Evolutionary conservation across 2,113 vertebrate species (phyloP).

Genomic region (Oriolus oriolus): DNA sequence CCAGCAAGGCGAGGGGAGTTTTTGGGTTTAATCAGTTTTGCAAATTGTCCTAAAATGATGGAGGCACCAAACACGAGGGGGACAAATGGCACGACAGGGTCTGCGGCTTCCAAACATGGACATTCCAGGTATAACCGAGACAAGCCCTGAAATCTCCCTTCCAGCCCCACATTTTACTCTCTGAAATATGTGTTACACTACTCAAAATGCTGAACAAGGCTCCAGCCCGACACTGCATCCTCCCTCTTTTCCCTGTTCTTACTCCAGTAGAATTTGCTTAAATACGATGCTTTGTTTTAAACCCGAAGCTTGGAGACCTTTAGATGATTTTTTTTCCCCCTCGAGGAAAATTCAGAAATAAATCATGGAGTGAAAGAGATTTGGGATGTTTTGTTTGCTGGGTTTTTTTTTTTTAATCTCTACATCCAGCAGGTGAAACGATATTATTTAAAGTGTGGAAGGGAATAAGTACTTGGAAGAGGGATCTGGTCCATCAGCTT

Average conservation of each 20-base stretch:
- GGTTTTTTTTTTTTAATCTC: neutral
- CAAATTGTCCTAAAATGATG: neutral
- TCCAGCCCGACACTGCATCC: neutral
- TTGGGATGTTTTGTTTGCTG: neutral
- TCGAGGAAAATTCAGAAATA: neutral
- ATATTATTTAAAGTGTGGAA: neutral
- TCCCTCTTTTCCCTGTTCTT: neutral
- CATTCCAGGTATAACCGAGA: neutral
- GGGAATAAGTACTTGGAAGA: neutral
- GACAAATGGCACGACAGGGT: accelerated
- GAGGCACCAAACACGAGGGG: neutral
- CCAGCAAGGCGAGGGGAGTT: neutral
- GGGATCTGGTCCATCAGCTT: neutral
- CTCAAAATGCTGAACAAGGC: neutral
- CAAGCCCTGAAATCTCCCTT: neutral
- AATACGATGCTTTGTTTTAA: neutral
- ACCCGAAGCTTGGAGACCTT: neutral
- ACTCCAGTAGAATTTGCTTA: neutral
- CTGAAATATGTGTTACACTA: neutral
- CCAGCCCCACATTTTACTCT: neutral
- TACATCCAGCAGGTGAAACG: neutral
- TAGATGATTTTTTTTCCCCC: neutral
- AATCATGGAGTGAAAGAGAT: neutral
- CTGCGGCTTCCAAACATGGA: accelerated
- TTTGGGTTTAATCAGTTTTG: neutral